A percentile compares a stretch with the other conserved stretches of the same genome.
These are phyloP conservation scores for Agonopterix alstromeriana DNA, from an alignment of 2,888 invertebrate species.

Conservation along the genomic window DNA sequence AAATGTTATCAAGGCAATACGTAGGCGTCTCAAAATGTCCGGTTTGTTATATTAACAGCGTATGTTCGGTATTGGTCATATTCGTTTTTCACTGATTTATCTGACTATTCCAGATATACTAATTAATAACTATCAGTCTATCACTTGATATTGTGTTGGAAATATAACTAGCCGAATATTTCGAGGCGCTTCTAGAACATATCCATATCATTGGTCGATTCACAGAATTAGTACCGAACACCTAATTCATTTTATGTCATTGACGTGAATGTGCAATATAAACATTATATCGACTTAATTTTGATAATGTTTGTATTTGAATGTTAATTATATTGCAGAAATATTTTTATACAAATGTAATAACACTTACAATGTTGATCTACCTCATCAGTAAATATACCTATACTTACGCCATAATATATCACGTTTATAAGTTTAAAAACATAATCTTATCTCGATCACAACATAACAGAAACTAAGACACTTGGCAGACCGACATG, in stretches of 20 bases:
- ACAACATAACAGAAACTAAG: neutral
- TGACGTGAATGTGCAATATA: constrained; percentile 56
- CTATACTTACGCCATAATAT: constrained; percentile 20
- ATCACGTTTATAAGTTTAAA: constrained; percentile 7
- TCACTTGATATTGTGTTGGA: neutral
- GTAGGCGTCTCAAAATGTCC: constrained; percentile 33
- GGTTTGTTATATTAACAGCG: neutral
- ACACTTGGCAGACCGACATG: constrained; percentile 31
- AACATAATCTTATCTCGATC: neutral
- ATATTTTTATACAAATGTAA: constrained; percentile 72
- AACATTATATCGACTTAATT: constrained; percentile 62
- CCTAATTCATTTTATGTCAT: constrained; percentile 18
- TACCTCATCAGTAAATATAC: constrained; percentile 56
- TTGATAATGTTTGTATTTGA: constrained; percentile 73
- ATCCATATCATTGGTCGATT: constrained; percentile 40
- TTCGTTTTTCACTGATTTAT: neutral
- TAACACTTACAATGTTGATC: constrained; percentile 59
- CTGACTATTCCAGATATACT: neutral
- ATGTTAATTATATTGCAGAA: constrained; percentile 74
- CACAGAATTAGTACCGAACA: constrained; percentile 30
- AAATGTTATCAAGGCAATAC: constrained; percentile 42
- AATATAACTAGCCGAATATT: constrained; percentile 22
- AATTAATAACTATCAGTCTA: neutral
- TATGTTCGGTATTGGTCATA: neutral
- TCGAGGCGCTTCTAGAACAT: constrained; percentile 16